phyloP scores from a whole-genome alignment of 2,797 vertebrate genomes.

The Chiloscyllium punctatum region DNA sequence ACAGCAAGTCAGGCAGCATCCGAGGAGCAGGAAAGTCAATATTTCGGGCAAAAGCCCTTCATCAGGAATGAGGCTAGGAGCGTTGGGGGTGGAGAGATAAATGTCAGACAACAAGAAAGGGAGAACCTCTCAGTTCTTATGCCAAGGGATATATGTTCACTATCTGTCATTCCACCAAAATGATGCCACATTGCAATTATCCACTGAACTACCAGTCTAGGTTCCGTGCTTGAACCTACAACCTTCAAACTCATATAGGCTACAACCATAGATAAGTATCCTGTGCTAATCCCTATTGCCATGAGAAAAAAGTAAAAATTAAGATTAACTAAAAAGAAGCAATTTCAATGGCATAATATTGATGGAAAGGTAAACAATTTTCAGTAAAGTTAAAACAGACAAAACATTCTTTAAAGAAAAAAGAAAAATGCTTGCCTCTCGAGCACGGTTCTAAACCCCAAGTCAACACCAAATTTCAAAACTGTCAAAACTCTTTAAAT shows the following conservation, averaged over 20 bases:
- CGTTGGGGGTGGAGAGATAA: no score
- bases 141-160: not conserved
- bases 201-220: not conserved
- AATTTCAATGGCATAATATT: not conserved
- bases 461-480: not conserved
- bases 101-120: not conserved
- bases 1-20: no score
- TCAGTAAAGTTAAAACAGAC: not conserved
- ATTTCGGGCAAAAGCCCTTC: no score
- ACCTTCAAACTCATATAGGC: not conserved
- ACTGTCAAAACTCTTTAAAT: constrained; percentile 7
- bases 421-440: not conserved
- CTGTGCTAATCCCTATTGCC: not conserved
- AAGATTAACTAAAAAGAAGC: not conserved
- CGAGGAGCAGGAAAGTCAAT: no score
- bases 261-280: not conserved
- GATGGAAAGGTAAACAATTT: not conserved
- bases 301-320: not conserved
- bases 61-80: no score
- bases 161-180: not conserved
- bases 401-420: not conserved
- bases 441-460: not conserved
- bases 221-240: not conserved
- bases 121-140: not conserved
- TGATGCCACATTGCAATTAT: not conserved